A percentile compares a stretch with the other conserved stretches of the same genome.
Evolutionary conservation across 2,888 invertebrate species (phyloP).

Genomic region (Xestobium rufovillosum): DNA sequence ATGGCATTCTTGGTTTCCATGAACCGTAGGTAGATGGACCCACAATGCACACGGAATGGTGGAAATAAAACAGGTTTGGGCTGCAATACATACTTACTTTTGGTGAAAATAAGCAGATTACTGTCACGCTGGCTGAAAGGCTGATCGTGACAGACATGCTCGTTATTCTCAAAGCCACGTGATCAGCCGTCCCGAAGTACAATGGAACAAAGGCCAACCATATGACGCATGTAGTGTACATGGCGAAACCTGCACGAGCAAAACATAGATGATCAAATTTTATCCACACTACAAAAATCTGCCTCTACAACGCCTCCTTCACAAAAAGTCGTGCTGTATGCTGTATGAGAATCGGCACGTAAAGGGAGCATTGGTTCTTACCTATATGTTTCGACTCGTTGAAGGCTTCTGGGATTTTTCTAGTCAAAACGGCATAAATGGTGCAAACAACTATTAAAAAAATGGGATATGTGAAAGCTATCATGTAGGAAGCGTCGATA

Average conservation of each 20-base stretch:
- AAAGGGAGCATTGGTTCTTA: slow-evolving; percentile 37
- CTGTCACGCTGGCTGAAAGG: slow-evolving; percentile 86
- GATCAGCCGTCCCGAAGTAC: slow-evolving; percentile 92
- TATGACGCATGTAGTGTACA: slow-evolving; percentile 98
- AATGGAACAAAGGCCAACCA: slow-evolving; percentile 97
- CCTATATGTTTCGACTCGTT: slow-evolving; percentile 98
- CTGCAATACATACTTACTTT: slow-evolving; percentile 56
- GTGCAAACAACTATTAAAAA: slow-evolving; percentile 87
- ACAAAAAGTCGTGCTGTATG: no score
- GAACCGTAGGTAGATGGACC: no score
- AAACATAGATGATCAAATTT: no score
- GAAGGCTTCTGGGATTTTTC: slow-evolving; percentile 97
- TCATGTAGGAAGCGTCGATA: slow-evolving; percentile 88
- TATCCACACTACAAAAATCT: no score
- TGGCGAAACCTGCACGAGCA: slow-evolving; percentile 83
- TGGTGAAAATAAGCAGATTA: slow-evolving; percentile 88
- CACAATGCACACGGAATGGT: no score
- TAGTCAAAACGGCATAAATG: slow-evolving; percentile 88
- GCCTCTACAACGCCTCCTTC: no score
- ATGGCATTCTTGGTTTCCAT: no score
- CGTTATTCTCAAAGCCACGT: slow-evolving; percentile 85
- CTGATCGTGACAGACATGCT: slow-evolving; percentile 95
- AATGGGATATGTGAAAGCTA: slow-evolving; percentile 90
- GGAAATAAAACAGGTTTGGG: no score
- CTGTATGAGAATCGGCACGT: no score